Evolutionary conservation across 1,140 invertebrate genomes (phyloP).

Genomic region (Carposina sasakii): DNA sequence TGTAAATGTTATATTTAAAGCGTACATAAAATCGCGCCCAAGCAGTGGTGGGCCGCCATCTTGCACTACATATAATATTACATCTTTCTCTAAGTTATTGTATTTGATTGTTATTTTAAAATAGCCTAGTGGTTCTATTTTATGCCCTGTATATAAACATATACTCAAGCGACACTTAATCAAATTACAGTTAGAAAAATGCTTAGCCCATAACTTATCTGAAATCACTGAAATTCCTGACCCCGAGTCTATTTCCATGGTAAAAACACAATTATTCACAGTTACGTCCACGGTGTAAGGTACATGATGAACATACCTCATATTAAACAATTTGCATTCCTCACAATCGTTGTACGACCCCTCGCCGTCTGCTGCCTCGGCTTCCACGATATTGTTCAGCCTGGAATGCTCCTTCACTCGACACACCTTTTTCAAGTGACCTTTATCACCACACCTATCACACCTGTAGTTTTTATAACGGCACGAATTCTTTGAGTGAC

Average conservation of each 20-base stretch:
- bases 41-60: conserved; percentile 26
- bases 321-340: conserved; percentile 3
- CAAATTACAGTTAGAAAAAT: not conserved
- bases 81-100: not conserved
- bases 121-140: conserved; percentile 4
- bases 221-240: not conserved
- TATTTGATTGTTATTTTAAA: not conserved
- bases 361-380: not conserved
- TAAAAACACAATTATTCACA: not conserved
- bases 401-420: not conserved
- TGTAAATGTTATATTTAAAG: not conserved
- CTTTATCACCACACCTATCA: not conserved
- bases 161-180: not conserved
- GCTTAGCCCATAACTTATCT: not conserved
- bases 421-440: not conserved
- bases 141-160: conserved; percentile 1
- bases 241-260: conserved; percentile 4
- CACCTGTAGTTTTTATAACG: not conserved
- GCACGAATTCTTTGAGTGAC: not conserved
- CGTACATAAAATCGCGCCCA: conserved; percentile 11
- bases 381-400: not conserved
- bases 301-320: not conserved
- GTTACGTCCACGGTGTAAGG: not conserved
- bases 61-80: conserved; percentile 24
- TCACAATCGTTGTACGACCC: not conserved